Base-by-base conservation (phyloP, 2,113 vertebrate species). In the Cisticola juncidis region DNA sequence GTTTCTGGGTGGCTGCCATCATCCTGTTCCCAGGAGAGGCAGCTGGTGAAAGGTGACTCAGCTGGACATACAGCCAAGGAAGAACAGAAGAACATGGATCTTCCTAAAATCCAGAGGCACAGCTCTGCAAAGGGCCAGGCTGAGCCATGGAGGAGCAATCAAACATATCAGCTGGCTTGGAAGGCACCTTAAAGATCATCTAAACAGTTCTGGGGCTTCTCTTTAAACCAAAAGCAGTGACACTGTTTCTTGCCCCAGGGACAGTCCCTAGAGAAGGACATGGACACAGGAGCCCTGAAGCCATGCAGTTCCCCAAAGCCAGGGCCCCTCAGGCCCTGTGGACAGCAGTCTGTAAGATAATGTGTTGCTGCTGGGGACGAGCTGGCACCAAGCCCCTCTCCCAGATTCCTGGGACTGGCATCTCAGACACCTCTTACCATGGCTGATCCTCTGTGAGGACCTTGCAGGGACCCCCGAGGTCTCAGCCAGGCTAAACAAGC, bases 1-100 rank as follows among this genome's bases (percentile, higher is more conserved):
- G 58, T 21, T 8, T 2, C 51, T 92, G 85, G 88, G 58, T n/a
- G 68, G 58, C 50, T 82, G 93, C 62, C 92, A 96, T 44, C 71
- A n/a, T 12, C 50, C 64, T 8, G 3, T 31, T 91, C 45, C 35
- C 64, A 88, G 79, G 45, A 90, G 81, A 79, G 81, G 57, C 29
- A 87, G 60, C 69, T 45, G 81, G 57, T 38, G 38, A 38, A 69
- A 47, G 28, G 23, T 90, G 90, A 69, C 76, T 69, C 81, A 76
- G 64, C 36, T 83, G 81, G 76, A 86, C 22, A 3, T 0, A 3
- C 3, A 38, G 66, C n/a, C 68, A 45, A 57, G 20, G 47, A 57
- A n/a, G 56, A 69, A 29, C 31, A 33, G 47, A 57, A n/a, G 56
- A 69, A 29, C 31, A 33, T 0, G 25, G 80, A 33, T 33, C 58